Percentiles rank a stretch among this genome's conserved stretches.
Conservation (phyloP, 2,797 vertebrate genomes). For the Euphonia xanthogaster region DNA sequence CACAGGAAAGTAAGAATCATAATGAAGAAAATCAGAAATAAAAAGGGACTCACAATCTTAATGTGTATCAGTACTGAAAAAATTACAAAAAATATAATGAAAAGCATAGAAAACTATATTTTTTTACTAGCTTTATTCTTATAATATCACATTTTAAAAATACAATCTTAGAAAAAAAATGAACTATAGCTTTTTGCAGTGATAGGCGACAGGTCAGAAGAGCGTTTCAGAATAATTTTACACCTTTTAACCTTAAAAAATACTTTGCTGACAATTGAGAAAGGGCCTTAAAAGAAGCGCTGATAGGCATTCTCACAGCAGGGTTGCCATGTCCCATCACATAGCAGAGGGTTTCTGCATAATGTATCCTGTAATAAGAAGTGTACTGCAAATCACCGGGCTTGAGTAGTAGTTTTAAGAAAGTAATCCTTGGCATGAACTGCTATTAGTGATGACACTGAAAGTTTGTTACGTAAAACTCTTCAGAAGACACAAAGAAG, state of each 20-base stretch:
- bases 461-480: slow-evolving; percentile 79
- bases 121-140: slow-evolving; percentile 70
- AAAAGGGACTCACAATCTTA: not conserved
- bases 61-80: slow-evolving; percentile 6
- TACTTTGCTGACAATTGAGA: slow-evolving; percentile 87
- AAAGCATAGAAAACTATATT: slow-evolving; percentile 64
- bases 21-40: slow-evolving; percentile 55
- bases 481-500: slow-evolving; percentile 69
- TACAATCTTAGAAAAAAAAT: slow-evolving; percentile 78
- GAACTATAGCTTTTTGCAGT: slow-evolving; percentile 79
- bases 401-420: slow-evolving; percentile 74
- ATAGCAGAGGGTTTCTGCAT: slow-evolving; percentile 82
- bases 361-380: slow-evolving; percentile 83
- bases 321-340: slow-evolving; percentile 86
- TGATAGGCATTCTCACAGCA: slow-evolving; percentile 91
- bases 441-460: slow-evolving; percentile 77
- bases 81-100: slow-evolving; percentile 36
- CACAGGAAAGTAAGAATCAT: slow-evolving; percentile 33
- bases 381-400: slow-evolving; percentile 74
- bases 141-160: slow-evolving; percentile 78
- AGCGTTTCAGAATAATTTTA: slow-evolving; percentile 89
- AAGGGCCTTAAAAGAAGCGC: slow-evolving; percentile 85
- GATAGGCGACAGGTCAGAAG: slow-evolving; percentile 86
- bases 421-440: slow-evolving; percentile 74
- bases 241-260: slow-evolving; percentile 89